Conservation (phyloP, 2,113 vertebrate species). For the Pelecanoides urinatrix region DNA sequence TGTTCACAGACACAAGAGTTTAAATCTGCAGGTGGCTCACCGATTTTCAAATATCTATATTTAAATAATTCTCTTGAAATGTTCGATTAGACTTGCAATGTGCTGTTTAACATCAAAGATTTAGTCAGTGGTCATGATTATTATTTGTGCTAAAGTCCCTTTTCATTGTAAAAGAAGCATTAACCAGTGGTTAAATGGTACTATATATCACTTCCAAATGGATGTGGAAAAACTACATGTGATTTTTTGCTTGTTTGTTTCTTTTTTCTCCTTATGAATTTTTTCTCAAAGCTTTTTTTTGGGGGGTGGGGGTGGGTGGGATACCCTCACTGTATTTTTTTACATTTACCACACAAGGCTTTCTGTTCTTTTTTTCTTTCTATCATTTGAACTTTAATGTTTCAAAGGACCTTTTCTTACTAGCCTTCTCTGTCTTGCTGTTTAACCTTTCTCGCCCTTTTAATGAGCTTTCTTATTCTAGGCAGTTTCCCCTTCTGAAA, state of each 20-base stretch:
- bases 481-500: background rate
- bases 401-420: background rate
- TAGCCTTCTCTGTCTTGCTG: background rate
- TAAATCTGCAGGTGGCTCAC: background rate
- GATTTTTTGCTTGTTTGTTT: background rate
- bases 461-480: background rate
- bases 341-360: background rate
- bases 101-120: background rate
- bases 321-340: background rate
- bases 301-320: no score
- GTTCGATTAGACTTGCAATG: background rate
- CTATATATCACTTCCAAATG: background rate
- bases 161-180: background rate
- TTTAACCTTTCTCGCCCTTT: background rate
- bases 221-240: accelerated
- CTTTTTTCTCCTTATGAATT: background rate
- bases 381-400: background rate
- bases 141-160: background rate
- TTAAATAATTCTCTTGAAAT: background rate
- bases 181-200: background rate
- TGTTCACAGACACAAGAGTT: background rate
- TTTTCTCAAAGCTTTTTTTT: background rate
- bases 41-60: background rate
- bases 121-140: background rate
- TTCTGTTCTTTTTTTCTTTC: background rate